Evolutionary conservation across 1,140 invertebrate genomes (phyloP).

Genomic region (Diorhabda carinulata): DNA sequence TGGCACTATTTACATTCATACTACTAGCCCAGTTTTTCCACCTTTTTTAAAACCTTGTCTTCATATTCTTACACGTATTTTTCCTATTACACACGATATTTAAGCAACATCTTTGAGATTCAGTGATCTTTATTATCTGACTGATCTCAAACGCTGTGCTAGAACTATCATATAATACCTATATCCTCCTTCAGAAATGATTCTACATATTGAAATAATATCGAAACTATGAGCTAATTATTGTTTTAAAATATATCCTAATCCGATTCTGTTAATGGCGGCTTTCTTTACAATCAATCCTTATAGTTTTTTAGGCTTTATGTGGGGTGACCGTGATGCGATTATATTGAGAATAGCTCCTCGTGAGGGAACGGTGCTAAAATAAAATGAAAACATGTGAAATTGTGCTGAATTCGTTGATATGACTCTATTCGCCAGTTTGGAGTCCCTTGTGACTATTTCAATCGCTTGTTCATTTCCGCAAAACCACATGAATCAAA

Average conservation of each 20-base stretch:
- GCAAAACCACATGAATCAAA: conserved; percentile 29
- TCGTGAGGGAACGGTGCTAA: conserved; percentile 33
- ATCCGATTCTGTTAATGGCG: conserved; percentile 22
- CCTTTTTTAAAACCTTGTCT: too few relatives aligned
- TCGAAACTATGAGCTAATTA: neutral
- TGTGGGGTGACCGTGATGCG: conserved; percentile 33
- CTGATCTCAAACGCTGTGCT: too few relatives aligned
- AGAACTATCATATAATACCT: too few relatives aligned
- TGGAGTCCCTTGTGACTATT: conserved; percentile 30
- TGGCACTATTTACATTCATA: too few relatives aligned
- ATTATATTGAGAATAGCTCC: conserved; percentile 37
- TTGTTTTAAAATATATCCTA: neutral
- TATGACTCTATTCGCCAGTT: conserved; percentile 22
- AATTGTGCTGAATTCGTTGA: conserved; percentile 36
- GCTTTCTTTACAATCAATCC: conserved; percentile 33
- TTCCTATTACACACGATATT: too few relatives aligned
- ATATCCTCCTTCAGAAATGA: too few relatives aligned
- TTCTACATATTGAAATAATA: too few relatives aligned
- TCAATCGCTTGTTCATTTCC: conserved; percentile 31
- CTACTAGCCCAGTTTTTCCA: too few relatives aligned
- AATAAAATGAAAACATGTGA: conserved; percentile 44
- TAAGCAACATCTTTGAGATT: too few relatives aligned
- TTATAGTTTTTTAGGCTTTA: conserved; percentile 37
- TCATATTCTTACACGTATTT: too few relatives aligned
- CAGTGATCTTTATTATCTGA: too few relatives aligned